Base-by-base conservation (phyloP, 2,888 invertebrate species). In the Agonopterix heracliana region DNA sequence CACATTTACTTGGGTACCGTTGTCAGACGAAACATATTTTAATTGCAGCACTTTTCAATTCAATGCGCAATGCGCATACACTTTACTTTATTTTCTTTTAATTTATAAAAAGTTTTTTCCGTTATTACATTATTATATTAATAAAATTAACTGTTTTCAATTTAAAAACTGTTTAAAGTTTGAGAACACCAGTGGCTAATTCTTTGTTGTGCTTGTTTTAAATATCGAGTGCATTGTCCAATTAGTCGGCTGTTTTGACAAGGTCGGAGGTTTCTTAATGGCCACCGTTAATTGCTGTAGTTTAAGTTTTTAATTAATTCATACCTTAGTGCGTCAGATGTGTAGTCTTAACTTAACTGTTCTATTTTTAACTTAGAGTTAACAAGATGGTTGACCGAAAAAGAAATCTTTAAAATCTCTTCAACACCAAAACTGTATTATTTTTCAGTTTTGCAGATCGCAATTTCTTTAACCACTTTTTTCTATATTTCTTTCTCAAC, bases 241-340 rank as follows among this genome's bases (percentile, higher is more conserved):
- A 75, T 77, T 76, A 78, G 64, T 58, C 49, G 47, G 48, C 53
- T 61, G 57, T 60, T 54, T 51, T 47, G 65, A 68, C 75, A 78
- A 81, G 78, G 78, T 67, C 74, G 68, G 52, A 26, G 50, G 64
- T 73, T 71, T 68, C 66, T 66, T 74, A 79, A 79, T 68, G 58
- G 51, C 47, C 51, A 44, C 59, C 54, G 52, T 61, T 74, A 74
- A 76, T 76, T 72, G 63, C 66, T 53, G 56, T 59, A 60, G 58
- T 71, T 70, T 60, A 57, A 55, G n/a, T 56, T 56, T 59, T 58
- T 61, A 65, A 71, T 74, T 67, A 68, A 69, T 66, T 66, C 26
- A 26, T 61, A 38, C 38, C n/a, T 47, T 55, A 57, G 61, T 41
- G 36, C 50, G 55, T 59, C 54, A 54, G 59, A 54, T 61, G 61